These are phyloP conservation scores for Bucco capensis DNA, from an alignment of 2,113 vertebrate genomes.

Conservation along the genomic window DNA sequence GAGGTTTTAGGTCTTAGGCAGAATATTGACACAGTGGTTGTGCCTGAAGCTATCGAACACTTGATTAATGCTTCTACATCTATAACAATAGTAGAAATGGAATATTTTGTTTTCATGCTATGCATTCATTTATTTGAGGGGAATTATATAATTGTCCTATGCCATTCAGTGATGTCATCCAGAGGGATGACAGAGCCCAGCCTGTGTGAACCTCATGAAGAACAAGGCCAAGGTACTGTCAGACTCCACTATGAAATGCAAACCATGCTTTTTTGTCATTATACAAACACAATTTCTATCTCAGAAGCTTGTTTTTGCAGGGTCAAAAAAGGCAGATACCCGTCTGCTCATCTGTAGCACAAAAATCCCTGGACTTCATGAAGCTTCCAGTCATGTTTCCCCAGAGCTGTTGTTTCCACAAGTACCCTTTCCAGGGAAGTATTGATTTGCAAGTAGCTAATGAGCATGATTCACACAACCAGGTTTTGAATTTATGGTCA, in stretches of 20 bases:
- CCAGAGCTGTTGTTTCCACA: background rate
- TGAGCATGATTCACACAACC: rapidly evolving
- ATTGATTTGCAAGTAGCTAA: background rate
- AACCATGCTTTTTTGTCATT: too few relatives aligned
- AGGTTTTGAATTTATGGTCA: background rate
- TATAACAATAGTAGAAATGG: background rate
- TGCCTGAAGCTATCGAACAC: background rate
- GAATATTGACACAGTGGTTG: background rate
- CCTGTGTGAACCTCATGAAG: background rate
- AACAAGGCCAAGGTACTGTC: background rate
- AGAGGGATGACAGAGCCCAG: background rate
- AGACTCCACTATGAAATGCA: background rate
- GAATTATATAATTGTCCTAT: background rate
- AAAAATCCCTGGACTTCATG: background rate
- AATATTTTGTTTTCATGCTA: background rate
- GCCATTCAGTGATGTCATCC: background rate
- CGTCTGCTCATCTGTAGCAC: background rate
- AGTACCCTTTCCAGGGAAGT: background rate
- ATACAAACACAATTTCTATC: too few relatives aligned
- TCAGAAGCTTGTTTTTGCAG: too few relatives aligned
- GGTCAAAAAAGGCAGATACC: too few relatives aligned
- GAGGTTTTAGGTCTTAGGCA: background rate
- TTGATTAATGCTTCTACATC: constrained; percentile 33
- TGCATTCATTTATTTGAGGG: background rate
- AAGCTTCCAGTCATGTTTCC: background rate